phyloP scores from a whole-genome alignment of 2,888 invertebrate species.

The Caenorhabditis imperialis region DNA sequence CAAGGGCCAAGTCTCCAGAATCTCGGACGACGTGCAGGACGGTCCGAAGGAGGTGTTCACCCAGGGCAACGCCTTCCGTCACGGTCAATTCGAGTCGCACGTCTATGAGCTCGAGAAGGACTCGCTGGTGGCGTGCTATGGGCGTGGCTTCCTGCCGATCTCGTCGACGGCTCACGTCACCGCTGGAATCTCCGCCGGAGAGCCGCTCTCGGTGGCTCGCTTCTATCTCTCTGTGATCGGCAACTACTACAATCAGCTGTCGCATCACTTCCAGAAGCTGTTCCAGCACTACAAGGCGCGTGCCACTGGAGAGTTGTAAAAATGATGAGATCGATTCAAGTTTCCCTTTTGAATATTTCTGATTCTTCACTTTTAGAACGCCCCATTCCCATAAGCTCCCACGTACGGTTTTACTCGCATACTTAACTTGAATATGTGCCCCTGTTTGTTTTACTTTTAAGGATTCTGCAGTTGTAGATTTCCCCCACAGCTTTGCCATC shows the following conservation, averaged over 20 bases:
- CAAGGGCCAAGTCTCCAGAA: slow-evolving; percentile 71
- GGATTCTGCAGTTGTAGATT: no score
- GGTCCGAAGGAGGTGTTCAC: slow-evolving; percentile 60
- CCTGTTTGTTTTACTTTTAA: no score
- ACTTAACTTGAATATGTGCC: no score
- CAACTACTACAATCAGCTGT: slow-evolving; percentile 54
- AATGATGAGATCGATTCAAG: no score
- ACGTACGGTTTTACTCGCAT: slow-evolving; percentile 6
- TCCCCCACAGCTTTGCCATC: no score
- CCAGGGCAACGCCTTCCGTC: slow-evolving; percentile 72
- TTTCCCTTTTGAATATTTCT: no score
- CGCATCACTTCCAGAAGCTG: slow-evolving; percentile 29
- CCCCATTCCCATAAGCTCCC: background rate
- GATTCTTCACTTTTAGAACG: background rate
- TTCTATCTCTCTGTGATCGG: slow-evolving; percentile 55
- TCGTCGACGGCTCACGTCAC: slow-evolving; percentile 28
- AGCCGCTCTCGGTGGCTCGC: slow-evolving; percentile 59
- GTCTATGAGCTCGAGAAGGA: slow-evolving; percentile 71
- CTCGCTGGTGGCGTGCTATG: slow-evolving; percentile 73
- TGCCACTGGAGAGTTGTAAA: slow-evolving; percentile 66
- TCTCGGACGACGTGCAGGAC: slow-evolving; percentile 46
- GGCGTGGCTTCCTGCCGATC: slow-evolving; percentile 69
- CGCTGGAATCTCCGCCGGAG: slow-evolving; percentile 59
- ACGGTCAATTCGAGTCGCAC: slow-evolving; percentile 75
- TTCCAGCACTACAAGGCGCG: slow-evolving; percentile 69